Base-by-base conservation (phyloP, 2,113 vertebrate species). In the Cebus imitator region DNA sequence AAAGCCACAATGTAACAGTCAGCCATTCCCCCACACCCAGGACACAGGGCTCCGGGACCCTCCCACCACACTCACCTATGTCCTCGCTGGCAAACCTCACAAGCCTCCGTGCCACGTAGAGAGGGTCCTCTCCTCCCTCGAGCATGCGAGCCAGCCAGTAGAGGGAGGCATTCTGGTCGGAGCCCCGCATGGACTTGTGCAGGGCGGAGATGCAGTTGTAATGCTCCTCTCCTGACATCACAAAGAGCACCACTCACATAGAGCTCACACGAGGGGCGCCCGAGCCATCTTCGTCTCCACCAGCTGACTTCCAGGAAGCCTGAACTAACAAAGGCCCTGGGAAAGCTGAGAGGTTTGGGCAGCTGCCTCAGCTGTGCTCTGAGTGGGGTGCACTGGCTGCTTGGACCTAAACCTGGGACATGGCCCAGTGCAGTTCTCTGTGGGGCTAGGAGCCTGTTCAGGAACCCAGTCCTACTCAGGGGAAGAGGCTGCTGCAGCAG, bases 71-170 rank as follows among this genome's bases (percentile, higher is more conserved):
- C 99, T 96, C 97, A 99, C 99, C 99, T 87, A 99, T 99, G 92
- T 99, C 99, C 98, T 99, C 99, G 27, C 99, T 99, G 95, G 99
- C 99, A 93, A 99, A 99, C 87, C 99, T 99, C 96, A 99, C 99
- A 81, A 99, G 98, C 78, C 99, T 98, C 95, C 99, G 99, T 1
- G 99, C 99, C 95, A 99, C 99, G 9, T 99, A 99, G 30, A 99
- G 98, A 0, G 99, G 99, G 95, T 99, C 99, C 97, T 99, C 99
- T 0, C 99, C 99, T 0, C 99, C 99, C 98, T 99, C 99, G 40
- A 99, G 99, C 99, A 99, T 99, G 93, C 99, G 99, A 23, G 99
- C 99, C 88, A 99, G 99, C 99, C 99, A 99, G 98, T 99, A 99
- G 87, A 99, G 99, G 64, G 99, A 99, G 40, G 99, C 99, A 0